Evolutionary conservation across 2,797 vertebrate genomes (phyloP), one percentile per base, ranked within the genome.

Genomic region (Pygocentrus nattereri): DNA sequence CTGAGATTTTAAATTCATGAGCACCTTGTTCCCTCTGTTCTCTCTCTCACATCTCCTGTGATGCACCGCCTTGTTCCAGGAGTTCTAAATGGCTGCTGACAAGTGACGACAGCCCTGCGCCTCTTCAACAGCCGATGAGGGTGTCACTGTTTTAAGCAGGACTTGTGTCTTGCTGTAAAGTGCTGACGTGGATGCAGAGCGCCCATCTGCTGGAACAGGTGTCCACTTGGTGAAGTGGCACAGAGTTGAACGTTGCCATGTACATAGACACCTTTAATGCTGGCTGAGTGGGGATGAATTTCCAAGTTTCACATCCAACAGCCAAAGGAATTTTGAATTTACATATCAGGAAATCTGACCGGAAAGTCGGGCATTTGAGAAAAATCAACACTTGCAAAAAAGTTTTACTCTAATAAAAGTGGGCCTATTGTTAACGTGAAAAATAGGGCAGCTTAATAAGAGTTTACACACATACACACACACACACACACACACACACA

Each of bases 1-100:
- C 71, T 61, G 71, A 73, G 23, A 44, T 77, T 82, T 67, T 38
- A 58, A 77, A 77, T 80, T 79, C 70, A 49, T 61, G 25, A 61
- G 31, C 41, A n/a, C n/a, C 65, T 18, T 31, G 21, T 54, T 49
- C 38, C 31, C 67, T 27, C 49, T 58, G 38, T 23, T 61, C 49
- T 71, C 54, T 41, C 76, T 76, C 73, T 38, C 69, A 54, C 59
- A 67, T 41, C 59, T 52, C 19, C 61, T 50, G 38, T 21, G 61
- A 62, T 12, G 27, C 80, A 69, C 49, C 30, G 31, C 31, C 68
- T 52, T 44, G 50, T 64, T 58, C 69, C 61, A 38, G 5, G 30
- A 64, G 31, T 74, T 80, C 74, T 58, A 59, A 80, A 71, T 30
- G 49, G 47, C 59, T 50, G 49, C 68, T 59, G 52, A 69, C 79